A percentile compares a stretch with the other conserved stretches of the same genome.
Evolutionary conservation across 2,888 invertebrate genomes (phyloP).

Genomic region (Stenotaenia linearis): DNA sequence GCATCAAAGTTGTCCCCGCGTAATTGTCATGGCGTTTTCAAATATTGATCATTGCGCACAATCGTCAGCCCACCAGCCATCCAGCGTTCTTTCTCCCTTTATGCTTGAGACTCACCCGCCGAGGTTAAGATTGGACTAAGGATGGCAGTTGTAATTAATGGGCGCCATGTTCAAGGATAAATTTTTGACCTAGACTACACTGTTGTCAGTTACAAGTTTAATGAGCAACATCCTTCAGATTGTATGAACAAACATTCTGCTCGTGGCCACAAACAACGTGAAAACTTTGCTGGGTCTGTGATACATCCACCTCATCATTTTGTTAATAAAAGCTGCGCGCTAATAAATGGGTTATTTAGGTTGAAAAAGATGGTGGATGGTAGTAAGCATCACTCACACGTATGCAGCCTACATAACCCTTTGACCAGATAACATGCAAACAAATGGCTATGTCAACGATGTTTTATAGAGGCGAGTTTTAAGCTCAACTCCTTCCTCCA

Average conservation of each 20-base stretch:
- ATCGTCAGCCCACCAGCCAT: not conserved
- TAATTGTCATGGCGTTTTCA: slow-evolving; percentile 33
- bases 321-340: not conserved
- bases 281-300: not conserved
- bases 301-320: slow-evolving; percentile 15
- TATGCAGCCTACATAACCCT: slow-evolving; percentile 27
- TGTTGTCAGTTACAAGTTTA: slow-evolving; percentile 26
- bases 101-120: not conserved
- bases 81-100: not conserved
- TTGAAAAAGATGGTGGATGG: not conserved
- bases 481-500: slow-evolving; percentile 7
- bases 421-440: slow-evolving; percentile 31
- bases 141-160: slow-evolving; percentile 2
- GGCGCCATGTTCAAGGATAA: slow-evolving; percentile 19
- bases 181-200: slow-evolving; percentile 22
- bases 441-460: slow-evolving; percentile 29
- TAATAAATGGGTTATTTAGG: slow-evolving; percentile 10
- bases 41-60: slow-evolving; percentile 30
- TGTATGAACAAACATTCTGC: slow-evolving; percentile 15
- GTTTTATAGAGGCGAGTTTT: slow-evolving; percentile 32
- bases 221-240: slow-evolving; percentile 24
- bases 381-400: slow-evolving; percentile 24
- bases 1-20: slow-evolving; percentile 28
- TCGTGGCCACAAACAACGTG: slow-evolving; percentile 4
- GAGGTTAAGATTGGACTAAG: not conserved